A percentile compares a stretch with the other conserved stretches of the same genome.
Conservation (phyloP, 2,888 invertebrate species). For the Yponomeuta evonymella region DNA sequence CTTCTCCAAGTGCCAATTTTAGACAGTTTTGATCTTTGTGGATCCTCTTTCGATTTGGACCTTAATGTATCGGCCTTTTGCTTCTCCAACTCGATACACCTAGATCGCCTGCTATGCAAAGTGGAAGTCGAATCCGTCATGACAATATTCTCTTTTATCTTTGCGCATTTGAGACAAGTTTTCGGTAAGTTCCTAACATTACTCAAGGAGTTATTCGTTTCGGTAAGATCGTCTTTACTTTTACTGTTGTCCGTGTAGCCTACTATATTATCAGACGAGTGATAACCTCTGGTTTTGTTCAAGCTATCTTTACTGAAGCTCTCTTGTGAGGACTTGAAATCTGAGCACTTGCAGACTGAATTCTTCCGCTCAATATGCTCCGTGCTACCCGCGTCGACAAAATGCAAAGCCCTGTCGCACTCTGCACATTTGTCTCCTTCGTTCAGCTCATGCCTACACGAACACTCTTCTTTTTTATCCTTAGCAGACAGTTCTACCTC, state of each 20-base stretch:
- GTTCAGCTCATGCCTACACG: slow-evolving; percentile 41
- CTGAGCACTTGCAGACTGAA: slow-evolving; percentile 56
- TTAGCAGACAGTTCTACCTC: slow-evolving; percentile 50
- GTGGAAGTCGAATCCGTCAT: slow-evolving; percentile 49
- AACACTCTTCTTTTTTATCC: slow-evolving; percentile 41
- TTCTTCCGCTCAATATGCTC: slow-evolving; percentile 58
- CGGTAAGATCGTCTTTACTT: slow-evolving; percentile 55
- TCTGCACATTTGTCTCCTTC: slow-evolving; percentile 60
- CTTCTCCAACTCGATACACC: slow-evolving; percentile 54
- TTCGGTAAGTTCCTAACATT: slow-evolving; percentile 56
- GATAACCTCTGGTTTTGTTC: slow-evolving; percentile 63
- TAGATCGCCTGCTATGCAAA: slow-evolving; percentile 49
- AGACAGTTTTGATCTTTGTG: slow-evolving; percentile 62
- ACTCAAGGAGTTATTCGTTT: slow-evolving; percentile 48
- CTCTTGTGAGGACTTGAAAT: slow-evolving; percentile 68
- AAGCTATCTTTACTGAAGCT: slow-evolving; percentile 62
- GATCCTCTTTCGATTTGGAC: slow-evolving; percentile 70
- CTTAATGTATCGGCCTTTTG: slow-evolving; percentile 60
- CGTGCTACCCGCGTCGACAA: slow-evolving; percentile 59
- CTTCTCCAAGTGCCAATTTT: slow-evolving; percentile 81
- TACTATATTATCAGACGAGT: slow-evolving; percentile 66
- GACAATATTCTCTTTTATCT: slow-evolving; percentile 70
- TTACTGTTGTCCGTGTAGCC: slow-evolving; percentile 51
- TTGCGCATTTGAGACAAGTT: slow-evolving; percentile 67
- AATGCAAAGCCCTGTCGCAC: slow-evolving; percentile 61